Evolutionary conservation across 1,140 invertebrate species (phyloP).

Genomic region (Oreohelix idahoensis): DNA sequence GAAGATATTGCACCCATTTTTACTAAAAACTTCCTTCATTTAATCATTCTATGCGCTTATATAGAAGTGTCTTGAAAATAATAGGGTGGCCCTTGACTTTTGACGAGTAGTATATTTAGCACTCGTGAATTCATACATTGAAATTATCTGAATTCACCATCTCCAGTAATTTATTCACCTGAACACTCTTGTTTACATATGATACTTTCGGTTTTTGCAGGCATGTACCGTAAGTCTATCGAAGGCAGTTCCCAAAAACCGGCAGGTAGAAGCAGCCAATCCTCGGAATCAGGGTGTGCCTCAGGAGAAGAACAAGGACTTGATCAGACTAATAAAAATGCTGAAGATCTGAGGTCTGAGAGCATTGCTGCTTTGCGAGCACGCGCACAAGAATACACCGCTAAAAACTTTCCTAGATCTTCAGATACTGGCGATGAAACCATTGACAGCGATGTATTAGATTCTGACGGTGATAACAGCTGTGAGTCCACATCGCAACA

Average conservation of each 20-base stretch:
- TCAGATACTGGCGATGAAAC: conserved; percentile 21
- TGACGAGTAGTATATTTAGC: too few species aligned
- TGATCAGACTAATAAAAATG: conserved; percentile 19
- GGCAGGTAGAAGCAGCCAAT: background rate
- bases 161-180: too few species aligned
- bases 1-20: too few species aligned
- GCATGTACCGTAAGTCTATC: conserved; percentile 98
- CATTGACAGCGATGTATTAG: conserved; percentile 3
- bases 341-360: conserved; percentile 72
- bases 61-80: too few species aligned
- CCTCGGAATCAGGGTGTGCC: background rate
- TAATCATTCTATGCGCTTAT: too few species aligned
- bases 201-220: conserved; percentile 78
- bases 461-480: conserved; percentile 27
- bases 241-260: conserved; percentile 75
- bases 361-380: conserved; percentile 92
- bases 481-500: background rate
- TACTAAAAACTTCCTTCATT: too few species aligned
- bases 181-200: too few species aligned
- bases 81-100: too few species aligned
- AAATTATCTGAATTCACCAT: too few species aligned
- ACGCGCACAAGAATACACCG: conserved; percentile 94
- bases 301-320: background rate
- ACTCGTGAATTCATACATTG: too few species aligned
- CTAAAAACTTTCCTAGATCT: conserved; percentile 65